phyloP scores from a whole-genome alignment of 1,140 invertebrate genomes.

The Diachasmimorpha longicaudata region DNA sequence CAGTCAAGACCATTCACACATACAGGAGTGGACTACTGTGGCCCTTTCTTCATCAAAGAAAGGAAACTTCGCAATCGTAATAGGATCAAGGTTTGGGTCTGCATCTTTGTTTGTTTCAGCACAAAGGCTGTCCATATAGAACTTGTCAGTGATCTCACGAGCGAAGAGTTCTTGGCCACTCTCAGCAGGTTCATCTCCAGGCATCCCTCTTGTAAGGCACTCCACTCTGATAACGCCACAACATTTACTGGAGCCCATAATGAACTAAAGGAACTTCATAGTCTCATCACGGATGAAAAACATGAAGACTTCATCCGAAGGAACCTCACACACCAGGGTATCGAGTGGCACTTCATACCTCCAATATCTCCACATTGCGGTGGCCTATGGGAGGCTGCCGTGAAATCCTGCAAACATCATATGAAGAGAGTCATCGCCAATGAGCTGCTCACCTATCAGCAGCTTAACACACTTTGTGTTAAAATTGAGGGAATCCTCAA shows the following conservation, averaged over 20 bases:
- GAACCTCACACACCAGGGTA: neutral
- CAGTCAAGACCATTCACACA: conserved; percentile 22
- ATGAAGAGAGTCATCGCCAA: conserved; percentile 18
- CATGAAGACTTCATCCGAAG: neutral
- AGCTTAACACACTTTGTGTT: conserved; percentile 29
- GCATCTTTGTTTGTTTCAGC: conserved; percentile 1
- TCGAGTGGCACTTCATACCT: neutral
- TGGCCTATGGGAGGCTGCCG: conserved; percentile 38
- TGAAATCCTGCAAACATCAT: conserved; percentile 30
- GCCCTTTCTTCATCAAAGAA: conserved; percentile 7
- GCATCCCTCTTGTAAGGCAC: conserved; percentile 24
- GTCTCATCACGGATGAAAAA: neutral
- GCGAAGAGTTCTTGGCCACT: conserved; percentile 36
- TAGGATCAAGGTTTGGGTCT: neutral
- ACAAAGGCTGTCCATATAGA: conserved; percentile 2
- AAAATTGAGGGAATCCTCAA: conserved; percentile 40
- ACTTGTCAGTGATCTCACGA: neutral
- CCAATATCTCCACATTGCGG: conserved; percentile 37
- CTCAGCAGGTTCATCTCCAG: conserved; percentile 39
- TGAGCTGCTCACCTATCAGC: conserved; percentile 32
- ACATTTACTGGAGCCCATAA: conserved; percentile 27
- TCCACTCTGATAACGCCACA: conserved; percentile 25
- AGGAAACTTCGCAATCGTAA: neutral
- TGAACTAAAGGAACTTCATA: neutral
- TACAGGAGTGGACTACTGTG: conserved; percentile 7